phyloP scores from a whole-genome alignment of 23 tunicate species.

The Halocynthia aurantium region DNA sequence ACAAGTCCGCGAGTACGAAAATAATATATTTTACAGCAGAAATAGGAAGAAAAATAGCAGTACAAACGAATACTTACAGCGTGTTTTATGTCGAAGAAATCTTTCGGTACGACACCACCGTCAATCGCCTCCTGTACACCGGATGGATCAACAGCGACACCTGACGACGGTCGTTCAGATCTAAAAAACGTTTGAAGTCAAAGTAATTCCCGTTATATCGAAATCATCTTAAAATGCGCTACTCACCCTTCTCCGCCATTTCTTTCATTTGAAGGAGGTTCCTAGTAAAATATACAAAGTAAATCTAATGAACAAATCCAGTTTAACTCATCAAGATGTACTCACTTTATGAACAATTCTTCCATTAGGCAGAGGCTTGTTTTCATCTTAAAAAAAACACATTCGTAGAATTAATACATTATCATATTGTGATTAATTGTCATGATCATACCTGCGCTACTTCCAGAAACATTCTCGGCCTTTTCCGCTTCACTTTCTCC shows the following conservation, averaged over 20 bases:
- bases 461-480: no score
- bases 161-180: conserved; percentile 11
- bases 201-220: not conserved
- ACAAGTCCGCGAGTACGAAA: no score
- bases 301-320: not conserved
- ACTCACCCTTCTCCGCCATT: not conserved
- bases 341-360: conserved; percentile 6
- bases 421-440: no score
- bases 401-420: no score
- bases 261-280: not conserved
- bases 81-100: conserved; percentile 10
- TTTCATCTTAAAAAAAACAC: not conserved
- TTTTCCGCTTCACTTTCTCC: not conserved
- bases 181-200: no score
- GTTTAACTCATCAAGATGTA: not conserved
- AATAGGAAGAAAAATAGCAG: not conserved
- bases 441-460: no score
- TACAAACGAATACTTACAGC: not conserved
- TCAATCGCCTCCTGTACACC: conserved; percentile 1
- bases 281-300: not conserved
- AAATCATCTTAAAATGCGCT: not conserved
- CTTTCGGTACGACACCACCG: conserved; percentile 5
- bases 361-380: conserved; percentile 6
- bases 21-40: no score
- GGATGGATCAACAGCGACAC: conserved; percentile 6